Conservation (phyloP, 2,113 vertebrate genomes). For the Anhinga rufa region DNA sequence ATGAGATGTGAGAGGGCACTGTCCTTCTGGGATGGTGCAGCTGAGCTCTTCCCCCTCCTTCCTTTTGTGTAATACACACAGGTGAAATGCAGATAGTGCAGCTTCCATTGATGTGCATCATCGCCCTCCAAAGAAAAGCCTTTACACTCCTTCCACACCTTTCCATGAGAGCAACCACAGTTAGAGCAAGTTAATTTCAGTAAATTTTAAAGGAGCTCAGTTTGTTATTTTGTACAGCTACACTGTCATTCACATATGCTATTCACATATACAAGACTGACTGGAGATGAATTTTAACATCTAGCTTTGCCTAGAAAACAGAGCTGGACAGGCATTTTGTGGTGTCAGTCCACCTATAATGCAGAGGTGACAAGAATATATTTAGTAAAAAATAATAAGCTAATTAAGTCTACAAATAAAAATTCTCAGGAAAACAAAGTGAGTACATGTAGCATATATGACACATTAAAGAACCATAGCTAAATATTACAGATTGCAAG, state of each 20-base stretch:
- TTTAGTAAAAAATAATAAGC: neutral
- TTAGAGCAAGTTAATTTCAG: neutral
- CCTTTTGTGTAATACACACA: neutral
- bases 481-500: neutral
- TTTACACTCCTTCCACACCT: neutral
- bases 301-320: neutral
- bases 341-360: neutral
- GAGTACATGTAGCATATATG: neutral
- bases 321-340: neutral
- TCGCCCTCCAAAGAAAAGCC: neutral
- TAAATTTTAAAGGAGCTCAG: neutral
- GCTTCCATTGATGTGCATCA: neutral
- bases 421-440: neutral
- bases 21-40: neutral
- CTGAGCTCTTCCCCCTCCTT: neutral
- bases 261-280: neutral
- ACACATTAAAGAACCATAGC: neutral
- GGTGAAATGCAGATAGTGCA: neutral
- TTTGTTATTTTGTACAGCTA: neutral
- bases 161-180: neutral
- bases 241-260: neutral
- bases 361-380: neutral
- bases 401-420: neutral
- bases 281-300: neutral
- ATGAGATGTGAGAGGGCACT: neutral